Percentiles rank a stretch among this genome's conserved stretches.
These are phyloP conservation scores for Petrocephalus sullivani DNA, from an alignment of 2,797 vertebrate genomes.

Conservation along the genomic window DNA sequence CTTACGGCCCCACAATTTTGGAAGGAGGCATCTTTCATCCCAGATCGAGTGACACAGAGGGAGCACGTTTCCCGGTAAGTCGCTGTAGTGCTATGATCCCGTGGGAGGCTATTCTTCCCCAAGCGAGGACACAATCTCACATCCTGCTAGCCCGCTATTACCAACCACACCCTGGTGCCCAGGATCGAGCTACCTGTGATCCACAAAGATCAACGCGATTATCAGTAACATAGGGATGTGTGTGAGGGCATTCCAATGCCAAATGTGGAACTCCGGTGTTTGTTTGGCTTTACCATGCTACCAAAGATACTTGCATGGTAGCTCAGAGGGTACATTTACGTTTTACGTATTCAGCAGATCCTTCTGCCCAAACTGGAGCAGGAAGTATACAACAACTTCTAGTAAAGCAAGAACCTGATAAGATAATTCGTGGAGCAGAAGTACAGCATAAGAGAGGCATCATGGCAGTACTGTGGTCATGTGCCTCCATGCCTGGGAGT, in stretches of 20 bases:
- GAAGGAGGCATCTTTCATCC: conserved; percentile 54
- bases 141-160: background rate
- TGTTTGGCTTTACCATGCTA: background rate
- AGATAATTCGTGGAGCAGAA: background rate
- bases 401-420: background rate
- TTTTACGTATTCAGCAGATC: background rate
- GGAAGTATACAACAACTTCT: background rate
- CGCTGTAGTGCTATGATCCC: background rate
- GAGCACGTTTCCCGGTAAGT: conserved; percentile 32
- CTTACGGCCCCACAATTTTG: conserved; percentile 34
- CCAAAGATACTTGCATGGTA: background rate
- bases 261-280: too few species aligned
- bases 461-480: background rate
- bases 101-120: background rate
- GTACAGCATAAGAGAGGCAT: background rate
- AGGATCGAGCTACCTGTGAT: background rate
- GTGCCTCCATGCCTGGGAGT: background rate
- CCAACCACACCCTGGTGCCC: background rate
- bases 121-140: background rate
- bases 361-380: background rate
- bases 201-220: conserved; percentile 47
- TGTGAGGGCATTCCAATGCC: conserved; percentile 32
- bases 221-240: conserved; percentile 24
- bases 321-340: background rate
- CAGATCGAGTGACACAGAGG: conserved; percentile 55